Percentiles rank a stretch among this genome's conserved stretches.
Evolutionary conservation across 2,797 vertebrate species (phyloP).

Genomic region (Poeciliopsis infans): DNA sequence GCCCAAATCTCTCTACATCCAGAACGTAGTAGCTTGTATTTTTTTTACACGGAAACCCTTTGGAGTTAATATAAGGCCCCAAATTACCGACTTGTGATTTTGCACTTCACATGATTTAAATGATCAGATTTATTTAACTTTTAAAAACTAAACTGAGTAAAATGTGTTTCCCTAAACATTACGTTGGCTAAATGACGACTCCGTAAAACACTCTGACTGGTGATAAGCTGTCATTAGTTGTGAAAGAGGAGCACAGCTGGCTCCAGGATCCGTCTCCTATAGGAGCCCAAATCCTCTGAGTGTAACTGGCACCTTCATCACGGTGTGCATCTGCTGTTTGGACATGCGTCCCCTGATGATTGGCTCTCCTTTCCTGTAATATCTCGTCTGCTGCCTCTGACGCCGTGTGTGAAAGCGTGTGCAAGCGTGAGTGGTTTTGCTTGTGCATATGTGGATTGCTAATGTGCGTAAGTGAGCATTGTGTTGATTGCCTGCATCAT

Average conservation of each 20-base stretch:
- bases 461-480: constrained; percentile 34
- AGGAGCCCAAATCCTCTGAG: constrained; percentile 31
- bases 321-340: neutral
- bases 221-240: neutral
- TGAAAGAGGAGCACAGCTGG: constrained; percentile 17
- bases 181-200: neutral
- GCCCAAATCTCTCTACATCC: neutral
- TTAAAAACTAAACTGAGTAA: neutral
- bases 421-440: constrained; percentile 13
- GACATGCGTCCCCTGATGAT: constrained; percentile 20
- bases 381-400: constrained; percentile 34
- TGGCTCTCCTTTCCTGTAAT: constrained; percentile 30
- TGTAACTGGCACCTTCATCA: constrained; percentile 21
- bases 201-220: neutral
- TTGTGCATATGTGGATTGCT: constrained; percentile 16
- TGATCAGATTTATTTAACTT: neutral
- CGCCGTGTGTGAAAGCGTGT: neutral
- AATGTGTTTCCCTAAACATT: neutral
- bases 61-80: neutral
- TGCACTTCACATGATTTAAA: neutral
- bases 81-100: neutral
- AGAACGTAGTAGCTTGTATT: neutral
- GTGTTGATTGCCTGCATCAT: constrained; percentile 45
- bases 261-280: constrained; percentile 15
- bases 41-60: neutral